phyloP scores from a whole-genome alignment of 1,140 invertebrate genomes.

The Phthorimaea operculella region DNA sequence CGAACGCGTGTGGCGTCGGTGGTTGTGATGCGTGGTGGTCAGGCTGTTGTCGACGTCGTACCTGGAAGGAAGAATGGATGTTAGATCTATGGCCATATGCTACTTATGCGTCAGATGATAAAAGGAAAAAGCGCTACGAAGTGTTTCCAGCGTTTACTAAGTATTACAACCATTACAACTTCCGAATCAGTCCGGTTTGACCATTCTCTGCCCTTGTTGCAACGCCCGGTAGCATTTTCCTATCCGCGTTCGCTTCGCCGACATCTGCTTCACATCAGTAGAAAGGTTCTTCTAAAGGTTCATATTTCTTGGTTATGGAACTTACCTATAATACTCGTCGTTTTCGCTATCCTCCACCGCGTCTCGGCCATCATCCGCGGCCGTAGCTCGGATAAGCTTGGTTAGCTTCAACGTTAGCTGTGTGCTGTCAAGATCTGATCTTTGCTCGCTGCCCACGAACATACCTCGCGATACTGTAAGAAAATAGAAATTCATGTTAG shows the following conservation, averaged over 20 bases:
- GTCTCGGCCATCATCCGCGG: constrained; percentile 42
- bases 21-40: constrained; percentile 22
- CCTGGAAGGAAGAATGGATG: constrained; percentile 17
- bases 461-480: constrained; percentile 73
- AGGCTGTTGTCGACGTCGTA: constrained; percentile 46
- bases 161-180: too few species aligned
- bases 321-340: constrained; percentile 45
- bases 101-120: too few species aligned
- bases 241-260: too few species aligned
- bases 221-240: too few species aligned
- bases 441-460: constrained; percentile 73
- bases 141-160: too few species aligned
- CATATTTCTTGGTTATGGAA: background rate
- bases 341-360: constrained; percentile 27
- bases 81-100: too few species aligned
- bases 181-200: too few species aligned
- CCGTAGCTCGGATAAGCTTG: constrained; percentile 72
- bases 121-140: too few species aligned
- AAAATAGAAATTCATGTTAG: background rate
- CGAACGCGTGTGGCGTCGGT: constrained; percentile 16
- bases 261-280: too few species aligned
- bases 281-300: too few species aligned
- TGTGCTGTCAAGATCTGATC: constrained; percentile 72
- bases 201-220: too few species aligned
- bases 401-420: constrained; percentile 76